Evolutionary conservation across 2,888 invertebrate genomes (phyloP), one percentile per base, ranked within the genome.

Genomic region (Scaptomyza caliginosa): DNA sequence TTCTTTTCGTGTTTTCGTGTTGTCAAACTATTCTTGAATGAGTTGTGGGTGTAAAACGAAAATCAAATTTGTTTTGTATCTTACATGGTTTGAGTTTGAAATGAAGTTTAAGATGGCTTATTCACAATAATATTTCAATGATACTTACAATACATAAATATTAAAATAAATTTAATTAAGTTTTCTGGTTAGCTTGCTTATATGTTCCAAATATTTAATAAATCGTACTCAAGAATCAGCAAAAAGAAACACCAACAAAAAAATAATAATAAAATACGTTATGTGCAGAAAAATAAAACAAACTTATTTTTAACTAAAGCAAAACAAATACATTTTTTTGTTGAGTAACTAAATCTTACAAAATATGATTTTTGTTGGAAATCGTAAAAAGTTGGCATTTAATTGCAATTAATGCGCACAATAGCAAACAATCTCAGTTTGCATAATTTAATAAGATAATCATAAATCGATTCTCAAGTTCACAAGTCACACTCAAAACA

Each of bases 391-490:
- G 40, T 56, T 77, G 58, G 81, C 81, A 81, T 81, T 81, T 80
- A 76, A 75, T 69, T 46, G 64, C 69, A 81, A 74, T 60, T 58
- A 34, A 84, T 50, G 71, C 87, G 81, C 81, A 86, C 87, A 81
- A 83, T 59, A 55, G 60, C 65, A 62, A 63, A 67, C 48, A 56
- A 55, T 40, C n/a, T 28, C 23, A 13, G 36, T 54, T 75, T 63
- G 65, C 54, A 51, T 51, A 43, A 55, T 13, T 48, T 26, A 54
- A 24, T 55, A 51, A 40, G 38, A 46, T 46, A 48, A 49, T 65
- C 34, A 65, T 48, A 30, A 60, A 63, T 30, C 45, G 32, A 64
- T 54, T 46, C 54, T 58, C 45, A 59, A 75, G 38, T 34, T 59
- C 55, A 19, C 24, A 57, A 62, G 40, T 43, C 54, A 62, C 50